phyloP scores from a whole-genome alignment of 1,140 invertebrate species.

The Heterodera schachtii region DNA sequence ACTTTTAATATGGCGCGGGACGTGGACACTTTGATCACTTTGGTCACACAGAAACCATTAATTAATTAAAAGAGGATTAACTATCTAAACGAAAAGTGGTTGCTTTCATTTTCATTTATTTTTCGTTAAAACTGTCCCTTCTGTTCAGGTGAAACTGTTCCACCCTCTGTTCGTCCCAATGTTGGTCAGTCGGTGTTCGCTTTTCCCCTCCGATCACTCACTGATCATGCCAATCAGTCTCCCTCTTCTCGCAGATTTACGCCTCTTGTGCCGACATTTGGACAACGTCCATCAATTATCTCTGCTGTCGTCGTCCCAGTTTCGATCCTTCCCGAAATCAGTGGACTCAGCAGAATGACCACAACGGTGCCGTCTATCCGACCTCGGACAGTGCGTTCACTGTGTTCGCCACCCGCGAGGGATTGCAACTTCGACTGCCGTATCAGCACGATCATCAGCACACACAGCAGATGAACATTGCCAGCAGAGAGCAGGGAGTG shows the following conservation, averaged over 20 bases:
- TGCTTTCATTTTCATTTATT: too few species aligned
- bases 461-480: background rate
- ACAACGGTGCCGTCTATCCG: background rate
- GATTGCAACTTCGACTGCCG: slow-evolving; percentile 41
- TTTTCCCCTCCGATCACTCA: slow-evolving; percentile 18
- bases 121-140: background rate
- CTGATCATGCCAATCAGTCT: slow-evolving; percentile 4
- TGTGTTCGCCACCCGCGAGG: slow-evolving; percentile 42
- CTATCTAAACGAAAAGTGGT: too few species aligned
- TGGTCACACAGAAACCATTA: background rate
- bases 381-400: slow-evolving; percentile 45
- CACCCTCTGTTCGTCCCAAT: slow-evolving; percentile 49
- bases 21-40: background rate
- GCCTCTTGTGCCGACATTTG: slow-evolving; percentile 47
- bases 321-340: slow-evolving; percentile 20
- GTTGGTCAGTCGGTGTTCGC: slow-evolving; percentile 16
- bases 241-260: slow-evolving; percentile 34
- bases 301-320: slow-evolving; percentile 46
- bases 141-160: slow-evolving; percentile 37
- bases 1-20: background rate
- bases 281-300: slow-evolving; percentile 45
- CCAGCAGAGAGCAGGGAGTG: background rate
- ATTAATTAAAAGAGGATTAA: background rate
- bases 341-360: slow-evolving; percentile 7
- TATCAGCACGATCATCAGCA: slow-evolving; percentile 20